Evolutionary conservation across 2,113 vertebrate genomes (phyloP).

Genomic region (Cheilinus undulatus): DNA sequence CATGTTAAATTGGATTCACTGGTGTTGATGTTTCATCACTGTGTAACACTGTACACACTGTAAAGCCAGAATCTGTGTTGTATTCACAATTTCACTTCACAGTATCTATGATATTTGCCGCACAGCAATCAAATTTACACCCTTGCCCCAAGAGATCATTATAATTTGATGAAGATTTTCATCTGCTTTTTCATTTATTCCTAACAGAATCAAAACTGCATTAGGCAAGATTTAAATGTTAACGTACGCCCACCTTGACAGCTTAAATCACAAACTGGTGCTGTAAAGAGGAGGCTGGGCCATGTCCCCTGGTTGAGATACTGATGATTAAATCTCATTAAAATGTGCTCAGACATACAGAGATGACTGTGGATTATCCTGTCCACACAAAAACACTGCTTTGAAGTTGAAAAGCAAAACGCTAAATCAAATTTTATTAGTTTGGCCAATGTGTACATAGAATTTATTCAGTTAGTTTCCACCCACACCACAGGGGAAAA

Average conservation of each 20-base stretch:
- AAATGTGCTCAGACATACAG: slow-evolving; percentile 3
- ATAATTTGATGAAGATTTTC: slow-evolving; percentile 37
- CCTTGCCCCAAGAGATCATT: slow-evolving; percentile 24
- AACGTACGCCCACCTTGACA: slow-evolving; percentile 1
- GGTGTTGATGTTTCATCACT: not conserved
- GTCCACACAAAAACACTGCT: not conserved
- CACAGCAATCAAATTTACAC: slow-evolving; percentile 17
- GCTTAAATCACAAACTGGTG: slow-evolving; percentile 24
- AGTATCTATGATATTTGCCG: slow-evolving; percentile 8
- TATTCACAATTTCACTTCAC: not conserved
- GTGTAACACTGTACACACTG: not conserved
- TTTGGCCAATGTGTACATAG: not conserved
- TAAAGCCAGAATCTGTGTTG: not conserved
- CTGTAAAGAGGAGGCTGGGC: not conserved
- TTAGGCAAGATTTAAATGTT: slow-evolving; percentile 31
- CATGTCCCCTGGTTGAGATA: not conserved
- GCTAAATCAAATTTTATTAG: not conserved
- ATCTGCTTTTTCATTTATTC: slow-evolving; percentile 56
- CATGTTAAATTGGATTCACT: not conserved
- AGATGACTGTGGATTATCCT: not conserved
- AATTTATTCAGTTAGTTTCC: not conserved
- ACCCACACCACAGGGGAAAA: not conserved
- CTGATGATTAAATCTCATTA: slow-evolving; percentile 28
- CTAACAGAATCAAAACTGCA: slow-evolving; percentile 48
- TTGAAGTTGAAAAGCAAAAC: not conserved